A percentile compares a stretch with the other conserved stretches of the same genome.
phyloP scores from a whole-genome alignment of 2,888 invertebrate genomes.

The Drosophila pseudotalamancana region DNA sequence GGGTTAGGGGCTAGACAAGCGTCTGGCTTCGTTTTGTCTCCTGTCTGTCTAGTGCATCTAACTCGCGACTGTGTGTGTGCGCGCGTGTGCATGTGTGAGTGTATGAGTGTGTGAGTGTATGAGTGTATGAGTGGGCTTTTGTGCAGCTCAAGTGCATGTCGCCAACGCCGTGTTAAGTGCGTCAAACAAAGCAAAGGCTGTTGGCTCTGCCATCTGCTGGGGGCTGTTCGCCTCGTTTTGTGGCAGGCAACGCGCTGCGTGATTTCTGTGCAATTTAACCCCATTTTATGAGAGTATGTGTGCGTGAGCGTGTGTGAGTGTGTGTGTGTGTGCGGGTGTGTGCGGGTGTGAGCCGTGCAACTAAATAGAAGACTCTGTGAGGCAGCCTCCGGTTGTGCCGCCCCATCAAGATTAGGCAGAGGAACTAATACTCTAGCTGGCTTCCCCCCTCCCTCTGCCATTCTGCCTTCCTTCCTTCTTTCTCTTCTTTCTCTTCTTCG shows the following conservation, averaged over 20 bases:
- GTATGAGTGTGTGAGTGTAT: slow-evolving; percentile 9
- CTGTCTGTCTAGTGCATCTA: slow-evolving; percentile 80
- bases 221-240: slow-evolving; percentile 28
- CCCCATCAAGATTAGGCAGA: slow-evolving; percentile 42
- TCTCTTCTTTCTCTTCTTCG: no score
- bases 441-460: background rate
- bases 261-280: slow-evolving; percentile 80
- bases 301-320: background rate
- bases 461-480: background rate
- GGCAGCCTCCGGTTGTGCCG: slow-evolving; percentile 1
- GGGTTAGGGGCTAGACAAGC: slow-evolving; percentile 37
- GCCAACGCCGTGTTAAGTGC: slow-evolving; percentile 83
- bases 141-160: slow-evolving; percentile 83
- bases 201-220: slow-evolving; percentile 27
- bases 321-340: background rate
- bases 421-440: slow-evolving; percentile 39
- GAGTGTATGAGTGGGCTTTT: slow-evolving; percentile 60
- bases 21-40: slow-evolving; percentile 59
- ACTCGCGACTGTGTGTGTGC: slow-evolving; percentile 42
- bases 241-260: slow-evolving; percentile 34
- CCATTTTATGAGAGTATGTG: slow-evolving; percentile 50
- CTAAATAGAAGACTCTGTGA: slow-evolving; percentile 27
- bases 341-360: slow-evolving; percentile 8
- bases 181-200: slow-evolving; percentile 68
- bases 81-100: background rate